Conservation (phyloP, 1,140 invertebrate genomes). For the Eulimnadia texana region DNA sequence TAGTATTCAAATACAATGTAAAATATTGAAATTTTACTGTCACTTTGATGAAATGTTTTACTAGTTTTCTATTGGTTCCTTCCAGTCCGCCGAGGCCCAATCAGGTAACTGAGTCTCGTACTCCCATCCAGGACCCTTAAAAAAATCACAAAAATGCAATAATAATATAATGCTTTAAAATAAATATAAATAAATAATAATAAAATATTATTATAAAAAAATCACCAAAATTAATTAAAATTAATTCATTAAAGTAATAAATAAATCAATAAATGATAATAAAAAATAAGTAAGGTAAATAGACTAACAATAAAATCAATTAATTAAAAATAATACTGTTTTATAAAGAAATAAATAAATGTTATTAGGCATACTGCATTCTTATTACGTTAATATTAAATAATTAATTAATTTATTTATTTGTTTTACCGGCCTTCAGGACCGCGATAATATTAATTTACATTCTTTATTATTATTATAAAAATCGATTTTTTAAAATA, state of each 20-base stretch:
- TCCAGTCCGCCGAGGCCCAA: not conserved
- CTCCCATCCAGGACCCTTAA: too few species aligned
- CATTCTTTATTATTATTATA: not conserved
- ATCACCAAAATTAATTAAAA: not conserved
- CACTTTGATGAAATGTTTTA: not conserved
- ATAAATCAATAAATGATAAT: not conserved
- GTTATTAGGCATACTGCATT: not conserved
- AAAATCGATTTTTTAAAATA: not conserved
- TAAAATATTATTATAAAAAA: not conserved
- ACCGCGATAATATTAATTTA: not conserved
- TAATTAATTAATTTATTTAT: not conserved
- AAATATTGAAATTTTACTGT: not conserved
- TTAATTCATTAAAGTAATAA: not conserved
- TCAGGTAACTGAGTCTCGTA: slow-evolving; percentile 1
- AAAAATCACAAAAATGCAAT: not conserved
- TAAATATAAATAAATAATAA: not conserved
- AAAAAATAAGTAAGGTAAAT: not conserved
- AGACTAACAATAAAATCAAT: not conserved
- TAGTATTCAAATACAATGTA: slow-evolving; percentile 27
- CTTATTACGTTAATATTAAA: too few species aligned
- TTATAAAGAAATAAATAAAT: not conserved
- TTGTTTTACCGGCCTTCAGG: not conserved
- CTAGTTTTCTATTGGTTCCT: not conserved
- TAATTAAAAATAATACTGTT: not conserved
- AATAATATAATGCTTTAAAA: not conserved